A percentile compares a stretch with the other conserved stretches of the same genome.
Evolutionary conservation across 2,797 vertebrate species (phyloP).

Genomic region (Synanceia verrucosa): DNA sequence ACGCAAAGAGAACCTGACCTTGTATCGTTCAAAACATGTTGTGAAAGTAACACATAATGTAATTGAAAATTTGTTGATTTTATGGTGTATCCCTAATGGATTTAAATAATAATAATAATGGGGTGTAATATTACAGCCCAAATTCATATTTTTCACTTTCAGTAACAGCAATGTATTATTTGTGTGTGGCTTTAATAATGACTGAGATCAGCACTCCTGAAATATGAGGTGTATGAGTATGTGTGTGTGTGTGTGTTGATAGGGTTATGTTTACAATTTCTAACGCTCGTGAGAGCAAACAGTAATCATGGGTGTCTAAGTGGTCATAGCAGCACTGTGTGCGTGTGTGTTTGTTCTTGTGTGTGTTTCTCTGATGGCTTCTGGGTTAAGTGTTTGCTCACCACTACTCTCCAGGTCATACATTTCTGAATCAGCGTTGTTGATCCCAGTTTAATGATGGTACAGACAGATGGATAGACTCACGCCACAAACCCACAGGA

Average conservation of each 20-base stretch:
- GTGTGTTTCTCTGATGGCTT: background rate
- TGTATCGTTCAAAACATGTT: background rate
- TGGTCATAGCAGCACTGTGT: background rate
- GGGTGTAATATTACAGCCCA: no score
- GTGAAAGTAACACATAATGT: background rate
- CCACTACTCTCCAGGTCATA: background rate
- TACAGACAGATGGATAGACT: background rate
- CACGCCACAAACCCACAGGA: background rate
- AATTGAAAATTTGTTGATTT: background rate
- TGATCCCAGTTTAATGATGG: background rate
- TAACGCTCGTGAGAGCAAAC: slow-evolving; percentile 22
- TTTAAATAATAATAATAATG: slow-evolving; percentile 9
- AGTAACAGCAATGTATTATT: background rate
- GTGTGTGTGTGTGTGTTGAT: slow-evolving; percentile 1
- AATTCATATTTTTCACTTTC: slow-evolving; percentile 1
- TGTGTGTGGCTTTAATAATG: background rate
- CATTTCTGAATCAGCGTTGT: no score
- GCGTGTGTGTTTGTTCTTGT: background rate
- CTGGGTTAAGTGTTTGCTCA: background rate
- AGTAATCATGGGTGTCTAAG: slow-evolving; percentile 4
- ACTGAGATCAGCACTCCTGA: background rate
- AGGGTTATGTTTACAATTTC: background rate
- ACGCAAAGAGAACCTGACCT: background rate
- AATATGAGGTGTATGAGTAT: background rate
- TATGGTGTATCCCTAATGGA: background rate